Evolutionary conservation across 1,140 invertebrate genomes (phyloP), one percentile per base, ranked within the genome.

Genomic region (Chelonus insularis): DNA sequence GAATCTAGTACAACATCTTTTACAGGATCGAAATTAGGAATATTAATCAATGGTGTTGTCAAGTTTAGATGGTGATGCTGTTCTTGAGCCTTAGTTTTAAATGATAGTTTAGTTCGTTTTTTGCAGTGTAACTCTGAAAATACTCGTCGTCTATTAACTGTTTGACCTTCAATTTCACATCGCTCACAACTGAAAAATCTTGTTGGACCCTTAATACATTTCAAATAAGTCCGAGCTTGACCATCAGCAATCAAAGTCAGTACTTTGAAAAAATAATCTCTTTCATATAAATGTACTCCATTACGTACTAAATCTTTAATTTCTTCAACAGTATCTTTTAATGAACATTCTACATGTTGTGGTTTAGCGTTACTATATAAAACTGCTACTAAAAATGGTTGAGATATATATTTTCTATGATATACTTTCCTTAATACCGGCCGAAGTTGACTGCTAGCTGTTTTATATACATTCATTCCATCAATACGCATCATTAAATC

Each of bases 111-210:
- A 9, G 60, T 58, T 14, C 66, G 58, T 29, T 45, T 25, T 51
- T 60, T 34, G 25, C 63, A 64, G 51, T 64, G 48, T 4, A 63
- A 58, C 43, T 65, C 52, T 34, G 66, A 63, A 63, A 60, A 64
- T n/a, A 68, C 45, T 50, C 63, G 47, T 60, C 9, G 39, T 16
- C 12, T 47, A 41, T 11, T 50, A 55, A 39, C 23, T n/a, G n/a
- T n/a, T n/a, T n/a, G n/a, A 20, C 64, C 64, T 63, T 60, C 29
- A n/a, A 36, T 60, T 14, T 12, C 41, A 34, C 66, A 68, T 23
- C 66, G 56, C 37, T 65, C 63, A 36, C 66, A 68, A 6, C 43
- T 57, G 34, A 34, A 68, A 61, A 60, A 68, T 21, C 29, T 57
- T 41, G 29, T 50, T 41, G 63, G 60, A 20, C 18, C 20, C 63